Evolutionary conservation across 2,113 vertebrate species (phyloP).

Genomic region (Limanda limanda): DNA sequence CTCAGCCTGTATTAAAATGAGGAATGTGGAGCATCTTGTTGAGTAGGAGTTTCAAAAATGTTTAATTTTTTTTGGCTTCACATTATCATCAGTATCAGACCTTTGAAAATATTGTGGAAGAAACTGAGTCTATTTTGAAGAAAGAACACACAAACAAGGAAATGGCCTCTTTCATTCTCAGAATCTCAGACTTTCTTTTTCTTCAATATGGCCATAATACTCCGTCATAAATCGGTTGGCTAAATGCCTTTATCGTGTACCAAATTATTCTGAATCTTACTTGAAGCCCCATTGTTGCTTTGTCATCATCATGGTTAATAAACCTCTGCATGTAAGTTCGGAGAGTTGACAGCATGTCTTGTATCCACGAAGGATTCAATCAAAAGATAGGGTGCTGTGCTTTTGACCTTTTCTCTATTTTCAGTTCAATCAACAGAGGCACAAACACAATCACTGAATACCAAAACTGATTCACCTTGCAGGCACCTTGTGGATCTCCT

Average conservation of each 20-base stretch:
- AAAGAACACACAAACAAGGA: too few species aligned
- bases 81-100: too few species aligned
- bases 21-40: too few species aligned
- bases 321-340: neutral
- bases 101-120: too few species aligned
- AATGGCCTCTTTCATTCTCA: too few species aligned
- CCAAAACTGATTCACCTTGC: neutral
- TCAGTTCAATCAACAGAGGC: neutral
- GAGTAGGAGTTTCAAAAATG: too few species aligned
- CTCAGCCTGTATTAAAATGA: too few species aligned
- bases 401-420: conserved; percentile 1
- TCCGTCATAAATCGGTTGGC: too few species aligned
- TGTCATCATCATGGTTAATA: neutral
- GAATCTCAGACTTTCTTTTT: too few species aligned
- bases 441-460: neutral
- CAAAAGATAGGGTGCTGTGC: conserved; percentile 8
- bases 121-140: too few species aligned
- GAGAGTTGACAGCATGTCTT: neutral
- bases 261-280: neutral
- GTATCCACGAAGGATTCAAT: conserved; percentile 12
- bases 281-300: neutral
- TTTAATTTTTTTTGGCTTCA: too few species aligned
- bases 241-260: neutral
- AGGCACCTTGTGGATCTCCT: neutral
- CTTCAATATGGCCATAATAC: too few species aligned